phyloP scores from a whole-genome alignment of 2,113 vertebrate species.

The Otocyon megalotis region DNA sequence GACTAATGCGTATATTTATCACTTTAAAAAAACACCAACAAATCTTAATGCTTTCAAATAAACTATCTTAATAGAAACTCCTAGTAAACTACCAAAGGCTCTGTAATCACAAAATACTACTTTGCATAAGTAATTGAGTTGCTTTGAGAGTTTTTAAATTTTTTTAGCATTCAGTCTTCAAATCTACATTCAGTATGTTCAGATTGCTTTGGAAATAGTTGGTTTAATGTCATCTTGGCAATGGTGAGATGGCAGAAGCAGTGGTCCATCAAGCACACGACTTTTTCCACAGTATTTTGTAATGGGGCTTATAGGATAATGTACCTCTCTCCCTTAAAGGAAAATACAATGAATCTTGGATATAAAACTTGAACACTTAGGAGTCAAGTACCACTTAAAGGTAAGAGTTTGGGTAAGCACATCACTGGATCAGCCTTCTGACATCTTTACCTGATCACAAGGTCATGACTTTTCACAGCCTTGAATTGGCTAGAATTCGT shows the following conservation, averaged over 20 bases:
- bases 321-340: not conserved
- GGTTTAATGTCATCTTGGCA: not conserved
- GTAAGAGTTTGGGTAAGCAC: rapidly evolving
- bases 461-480: not conserved
- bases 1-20: not conserved
- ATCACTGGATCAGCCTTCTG: not conserved
- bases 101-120: not conserved
- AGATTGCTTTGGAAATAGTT: not conserved
- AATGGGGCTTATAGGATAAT: not conserved
- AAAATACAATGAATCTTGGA: not conserved
- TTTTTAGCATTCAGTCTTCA: not conserved
- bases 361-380: not conserved
- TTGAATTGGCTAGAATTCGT: not conserved
- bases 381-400: not conserved
- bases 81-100: not conserved
- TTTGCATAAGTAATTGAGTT: not conserved
- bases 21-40: not conserved
- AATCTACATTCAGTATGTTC: not conserved
- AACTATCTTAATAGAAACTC: not conserved
- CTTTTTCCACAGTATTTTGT: not conserved
- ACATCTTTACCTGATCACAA: not conserved
- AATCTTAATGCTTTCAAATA: not conserved
- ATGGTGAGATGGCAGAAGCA: not conserved
- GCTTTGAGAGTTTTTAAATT: not conserved
- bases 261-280: not conserved